Evolutionary conservation across 2,888 invertebrate species (phyloP).

Genomic region (Tipula lateralis): DNA sequence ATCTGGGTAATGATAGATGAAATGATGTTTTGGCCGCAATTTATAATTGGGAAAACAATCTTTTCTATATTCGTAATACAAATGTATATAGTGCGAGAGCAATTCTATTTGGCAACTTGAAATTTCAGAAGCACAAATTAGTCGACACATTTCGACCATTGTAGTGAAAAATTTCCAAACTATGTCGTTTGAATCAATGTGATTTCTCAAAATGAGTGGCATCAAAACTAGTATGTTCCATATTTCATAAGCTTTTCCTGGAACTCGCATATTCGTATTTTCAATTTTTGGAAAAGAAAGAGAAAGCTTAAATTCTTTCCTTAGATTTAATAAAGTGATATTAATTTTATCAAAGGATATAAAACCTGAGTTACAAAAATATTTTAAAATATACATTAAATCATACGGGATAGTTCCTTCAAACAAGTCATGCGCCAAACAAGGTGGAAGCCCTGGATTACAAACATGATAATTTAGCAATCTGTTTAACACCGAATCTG

Average conservation of each 20-base stretch:
- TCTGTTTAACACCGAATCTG: not conserved
- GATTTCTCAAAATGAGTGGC: not conserved
- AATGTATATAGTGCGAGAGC: too few species aligned
- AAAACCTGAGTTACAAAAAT: not conserved
- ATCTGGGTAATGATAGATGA: not conserved
- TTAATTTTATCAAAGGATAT: not conserved
- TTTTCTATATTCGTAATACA: too few species aligned
- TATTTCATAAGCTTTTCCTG: slow-evolving; percentile 29
- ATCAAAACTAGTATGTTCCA: not conserved
- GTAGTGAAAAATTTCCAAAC: too few species aligned
- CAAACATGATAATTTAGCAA: not conserved
- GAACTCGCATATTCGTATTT: not conserved
- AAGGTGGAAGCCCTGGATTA: too few species aligned
- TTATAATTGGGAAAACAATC: not conserved
- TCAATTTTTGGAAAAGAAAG: too few species aligned
- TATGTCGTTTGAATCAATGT: too few species aligned
- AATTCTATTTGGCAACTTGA: too few species aligned
- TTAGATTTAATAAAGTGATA: too few species aligned
- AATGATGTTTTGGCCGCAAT: not conserved
- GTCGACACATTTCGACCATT: slow-evolving; percentile 24
- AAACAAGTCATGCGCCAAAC: too few species aligned
- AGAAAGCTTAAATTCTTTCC: too few species aligned
- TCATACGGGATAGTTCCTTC: too few species aligned
- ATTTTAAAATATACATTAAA: too few species aligned
- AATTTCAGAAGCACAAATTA: slow-evolving; percentile 28